These are phyloP conservation scores for Cyphomyrus discorhynchus DNA, from an alignment of 2,113 vertebrate genomes.

Conservation along the genomic window DNA sequence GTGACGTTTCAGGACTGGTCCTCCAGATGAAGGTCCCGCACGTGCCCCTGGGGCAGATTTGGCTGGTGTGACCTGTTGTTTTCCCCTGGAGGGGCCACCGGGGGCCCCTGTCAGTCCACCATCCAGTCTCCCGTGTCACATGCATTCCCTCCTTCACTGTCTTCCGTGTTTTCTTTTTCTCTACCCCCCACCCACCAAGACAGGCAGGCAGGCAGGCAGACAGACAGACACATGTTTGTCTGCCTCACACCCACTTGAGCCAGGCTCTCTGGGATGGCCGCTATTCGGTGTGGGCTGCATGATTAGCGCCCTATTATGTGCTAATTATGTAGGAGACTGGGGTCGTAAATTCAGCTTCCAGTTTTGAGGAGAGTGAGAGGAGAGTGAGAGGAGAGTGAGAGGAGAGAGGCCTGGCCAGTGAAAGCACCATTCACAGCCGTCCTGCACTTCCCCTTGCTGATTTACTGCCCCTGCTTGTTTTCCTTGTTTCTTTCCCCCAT, in stretches of 20 bases:
- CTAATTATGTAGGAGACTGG: conserved; percentile 13
- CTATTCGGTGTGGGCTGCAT: background rate
- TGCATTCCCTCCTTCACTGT: background rate
- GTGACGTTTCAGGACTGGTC: background rate
- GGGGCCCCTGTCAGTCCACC: background rate
- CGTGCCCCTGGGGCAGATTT: background rate
- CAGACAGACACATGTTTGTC: background rate
- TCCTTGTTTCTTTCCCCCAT: background rate
- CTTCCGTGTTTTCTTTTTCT: background rate
- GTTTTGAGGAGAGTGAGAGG: background rate
- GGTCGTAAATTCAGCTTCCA: background rate
- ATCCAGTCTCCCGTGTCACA: background rate
- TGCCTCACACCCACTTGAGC: background rate
- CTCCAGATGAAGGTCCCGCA: background rate
- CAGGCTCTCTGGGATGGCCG: background rate
- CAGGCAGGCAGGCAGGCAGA: background rate
- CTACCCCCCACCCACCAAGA: background rate
- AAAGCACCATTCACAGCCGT: background rate
- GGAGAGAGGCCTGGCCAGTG: background rate
- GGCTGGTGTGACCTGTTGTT: background rate
- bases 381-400: background rate
- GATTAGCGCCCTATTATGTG: background rate
- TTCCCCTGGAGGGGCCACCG: background rate
- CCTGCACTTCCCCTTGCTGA: background rate
- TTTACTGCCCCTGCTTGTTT: background rate